These are phyloP conservation scores for Tiliacea aurago DNA, from an alignment of 2,888 invertebrate genomes.

Conservation along the genomic window DNA sequence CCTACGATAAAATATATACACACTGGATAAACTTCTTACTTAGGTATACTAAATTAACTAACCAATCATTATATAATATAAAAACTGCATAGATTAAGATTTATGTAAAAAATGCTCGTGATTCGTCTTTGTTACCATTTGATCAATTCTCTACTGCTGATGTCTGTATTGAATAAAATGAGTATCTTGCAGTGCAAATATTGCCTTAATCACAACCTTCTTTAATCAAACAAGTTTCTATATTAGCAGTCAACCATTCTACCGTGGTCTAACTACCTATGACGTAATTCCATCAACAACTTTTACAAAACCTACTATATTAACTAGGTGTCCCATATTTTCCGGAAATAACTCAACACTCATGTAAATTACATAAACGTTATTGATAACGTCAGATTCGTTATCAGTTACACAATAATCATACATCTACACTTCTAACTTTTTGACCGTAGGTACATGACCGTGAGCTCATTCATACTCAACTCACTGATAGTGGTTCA, in stretches of 20 bases:
- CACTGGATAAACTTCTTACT: no score
- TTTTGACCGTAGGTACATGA: slow-evolving; percentile 37
- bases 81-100: not conserved
- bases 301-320: not conserved
- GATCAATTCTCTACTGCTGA: not conserved
- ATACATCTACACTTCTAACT: slow-evolving; percentile 32
- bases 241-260: not conserved
- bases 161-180: not conserved
- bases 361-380: slow-evolving; percentile 11
- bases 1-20: no score
- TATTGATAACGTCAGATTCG: slow-evolving; percentile 31
- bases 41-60: no score
- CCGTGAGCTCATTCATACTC: slow-evolving; percentile 50
- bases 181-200: not conserved
- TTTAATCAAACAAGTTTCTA: slow-evolving; percentile 24
- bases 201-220: not conserved
- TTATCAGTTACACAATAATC: slow-evolving; percentile 47
- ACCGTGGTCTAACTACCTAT: not conserved
- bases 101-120: not conserved
- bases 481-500: slow-evolving; percentile 28
- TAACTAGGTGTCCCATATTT: not conserved
- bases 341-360: slow-evolving; percentile 8
- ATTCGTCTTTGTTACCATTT: not conserved
- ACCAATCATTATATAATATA: not conserved
- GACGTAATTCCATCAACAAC: not conserved